These are phyloP conservation scores for Chrysomallon squamiferum DNA, from an alignment of 1,140 invertebrate species.

Conservation along the genomic window DNA sequence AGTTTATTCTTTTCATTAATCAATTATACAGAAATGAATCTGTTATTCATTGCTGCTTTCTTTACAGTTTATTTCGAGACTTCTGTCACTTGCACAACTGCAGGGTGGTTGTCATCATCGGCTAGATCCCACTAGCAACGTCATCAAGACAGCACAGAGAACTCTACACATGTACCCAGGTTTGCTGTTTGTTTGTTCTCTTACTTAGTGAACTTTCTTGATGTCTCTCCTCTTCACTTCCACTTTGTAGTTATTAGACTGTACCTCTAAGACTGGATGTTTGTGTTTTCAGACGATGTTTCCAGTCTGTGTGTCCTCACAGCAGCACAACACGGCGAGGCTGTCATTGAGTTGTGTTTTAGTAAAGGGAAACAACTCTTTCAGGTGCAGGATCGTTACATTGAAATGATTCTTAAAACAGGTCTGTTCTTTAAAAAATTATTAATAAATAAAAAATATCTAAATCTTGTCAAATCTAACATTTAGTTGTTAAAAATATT, in stretches of 20 bases:
- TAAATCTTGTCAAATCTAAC: too few species aligned
- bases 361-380: constrained; percentile 2
- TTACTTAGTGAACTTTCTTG: too few species aligned
- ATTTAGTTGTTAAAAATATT: too few species aligned
- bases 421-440: too few species aligned
- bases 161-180: constrained; percentile 33
- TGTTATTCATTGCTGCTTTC: background rate
- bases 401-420: background rate
- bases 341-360: constrained; percentile 7
- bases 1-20: too few species aligned
- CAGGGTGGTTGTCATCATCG: constrained; percentile 15
- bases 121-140: constrained; percentile 9
- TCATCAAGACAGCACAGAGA: constrained; percentile 25
- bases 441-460: too few species aligned
- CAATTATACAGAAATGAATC: too few species aligned
- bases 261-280: too few species aligned
- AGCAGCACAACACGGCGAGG: constrained; percentile 27
- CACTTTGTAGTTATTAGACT: too few species aligned
- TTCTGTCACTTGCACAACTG: constrained; percentile 14
- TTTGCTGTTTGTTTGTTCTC: too few species aligned
- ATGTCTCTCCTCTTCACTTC: too few species aligned
- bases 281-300: constrained; percentile 22
- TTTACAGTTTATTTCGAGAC: constrained; percentile 3
- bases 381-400: constrained; percentile 4
- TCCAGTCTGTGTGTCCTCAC: constrained; percentile 10